Evolutionary conservation across 2,888 invertebrate genomes (phyloP), one percentile per base, ranked within the genome.

Genomic region (Drosophila nr. fundita): DNA sequence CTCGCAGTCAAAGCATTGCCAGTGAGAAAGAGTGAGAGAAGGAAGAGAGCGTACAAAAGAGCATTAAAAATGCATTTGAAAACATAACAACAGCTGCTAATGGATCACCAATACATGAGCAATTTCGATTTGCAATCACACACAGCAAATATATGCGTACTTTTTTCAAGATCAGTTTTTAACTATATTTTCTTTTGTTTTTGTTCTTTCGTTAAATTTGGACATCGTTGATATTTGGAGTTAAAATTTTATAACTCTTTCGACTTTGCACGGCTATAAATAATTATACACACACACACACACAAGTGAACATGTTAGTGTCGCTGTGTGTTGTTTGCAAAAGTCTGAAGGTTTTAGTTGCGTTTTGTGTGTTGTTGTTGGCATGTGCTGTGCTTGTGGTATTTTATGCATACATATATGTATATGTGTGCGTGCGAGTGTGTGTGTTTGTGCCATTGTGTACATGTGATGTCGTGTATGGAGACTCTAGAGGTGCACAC

Each of bases 341-440:
- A 45, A 73, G 74, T 77, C 89, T 87, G 84, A 89, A 83, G 83
- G 89, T 83, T 83, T 85, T 72, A 57, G 73, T 78, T 73, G 69
- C 68, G 81, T 58, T 67, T 53, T 45, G 45, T 24, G 45, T 45
- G 24, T 42, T 42, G 62, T 60, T 52, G 75, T 76, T 68, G 71
- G 72, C 60, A 57, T 78, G 75, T 72, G 62, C 67, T 68, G 40
- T 52, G 55, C 57, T 60, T 72, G 71, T 76, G 62, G 63, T 69
- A 68, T 71, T 57, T 57, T 57, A 57, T 42, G 42, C 57, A 40
- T 38, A 38, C 27, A 24, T 50, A 50, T 48, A 27, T 62, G 50
- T 38, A 30, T 68, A 24, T 55, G 52, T 55, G 30, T 76, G 32
- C 42, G 42, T 69, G 30, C n/a, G 21, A 30, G 27, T 30, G 59